phyloP scores from a whole-genome alignment of 2,797 vertebrate genomes.

The Danio albolineatus region DNA sequence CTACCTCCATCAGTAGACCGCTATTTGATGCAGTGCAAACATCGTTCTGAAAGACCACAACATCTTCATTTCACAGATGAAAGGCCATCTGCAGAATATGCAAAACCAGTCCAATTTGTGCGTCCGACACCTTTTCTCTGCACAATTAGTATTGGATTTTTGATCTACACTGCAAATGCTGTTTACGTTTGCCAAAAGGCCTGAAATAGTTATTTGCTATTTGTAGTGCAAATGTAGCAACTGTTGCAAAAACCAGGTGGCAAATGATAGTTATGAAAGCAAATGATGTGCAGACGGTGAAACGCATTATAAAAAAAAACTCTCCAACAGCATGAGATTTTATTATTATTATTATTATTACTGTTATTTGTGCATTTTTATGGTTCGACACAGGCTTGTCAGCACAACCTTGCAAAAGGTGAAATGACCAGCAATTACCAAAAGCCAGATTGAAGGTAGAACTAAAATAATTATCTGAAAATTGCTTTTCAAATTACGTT shows the following conservation, averaged over 20 bases:
- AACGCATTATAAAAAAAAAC: not conserved
- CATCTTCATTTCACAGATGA: slow-evolving; percentile 31
- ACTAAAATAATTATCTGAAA: not conserved
- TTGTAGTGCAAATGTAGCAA: slow-evolving; percentile 29
- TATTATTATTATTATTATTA: not conserved
- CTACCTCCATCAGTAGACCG: slow-evolving; percentile 1
- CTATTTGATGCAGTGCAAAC: slow-evolving; percentile 5
- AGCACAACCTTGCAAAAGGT: slow-evolving; percentile 16
- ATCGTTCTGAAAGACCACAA: slow-evolving; percentile 1
- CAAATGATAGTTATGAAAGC: slow-evolving; percentile 26
- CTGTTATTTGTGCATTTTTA: not conserved
- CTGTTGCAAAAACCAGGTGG: slow-evolving; percentile 15
- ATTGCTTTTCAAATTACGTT: not conserved
- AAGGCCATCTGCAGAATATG: slow-evolving; percentile 10
- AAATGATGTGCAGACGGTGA: slow-evolving; percentile 10
- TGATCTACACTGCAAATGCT: slow-evolving; percentile 1
- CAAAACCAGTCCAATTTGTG: slow-evolving; percentile 21
- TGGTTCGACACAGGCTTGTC: not conserved
- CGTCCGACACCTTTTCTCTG: not conserved
- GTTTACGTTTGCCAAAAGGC: slow-evolving; percentile 7
- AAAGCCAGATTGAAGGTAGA: not conserved
- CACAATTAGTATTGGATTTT: slow-evolving; percentile 15
- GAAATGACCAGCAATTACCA: slow-evolving; percentile 32
- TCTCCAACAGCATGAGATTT: not conserved
- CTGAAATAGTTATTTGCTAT: slow-evolving; percentile 15